phyloP scores from a whole-genome alignment of 2,797 vertebrate species.

The Muscicapa striata region DNA sequence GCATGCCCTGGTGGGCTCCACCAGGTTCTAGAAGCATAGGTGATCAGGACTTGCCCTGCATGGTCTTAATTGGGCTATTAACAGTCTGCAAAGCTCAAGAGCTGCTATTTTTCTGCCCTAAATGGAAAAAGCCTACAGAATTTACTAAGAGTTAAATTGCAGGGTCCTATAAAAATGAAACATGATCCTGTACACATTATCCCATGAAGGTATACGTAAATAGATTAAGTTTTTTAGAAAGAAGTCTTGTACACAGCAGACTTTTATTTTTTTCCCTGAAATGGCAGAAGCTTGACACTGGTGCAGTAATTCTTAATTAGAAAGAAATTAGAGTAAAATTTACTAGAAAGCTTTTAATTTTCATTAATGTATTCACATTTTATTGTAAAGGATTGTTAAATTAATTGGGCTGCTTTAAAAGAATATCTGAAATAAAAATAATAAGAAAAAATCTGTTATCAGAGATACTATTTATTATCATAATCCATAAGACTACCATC shows the following conservation, averaged over 20 bases:
- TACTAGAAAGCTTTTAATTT: not conserved
- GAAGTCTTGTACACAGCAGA: not conserved
- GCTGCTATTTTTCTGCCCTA: not conserved
- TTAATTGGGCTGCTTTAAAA: not conserved
- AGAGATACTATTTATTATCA: not conserved
- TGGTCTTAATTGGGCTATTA: not conserved
- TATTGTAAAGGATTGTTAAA: not conserved
- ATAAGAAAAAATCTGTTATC: not conserved
- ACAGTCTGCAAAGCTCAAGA: not conserved
- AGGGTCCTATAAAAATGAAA: constrained; percentile 9
- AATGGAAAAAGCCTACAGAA: not conserved
- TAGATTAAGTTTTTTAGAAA: not conserved
- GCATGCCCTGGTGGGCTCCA: not conserved
- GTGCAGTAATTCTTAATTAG: not conserved
- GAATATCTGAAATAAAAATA: not conserved
- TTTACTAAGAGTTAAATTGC: not conserved
- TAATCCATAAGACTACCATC: not conserved
- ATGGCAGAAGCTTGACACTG: not conserved
- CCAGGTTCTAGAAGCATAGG: not conserved
- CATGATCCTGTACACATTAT: not conserved
- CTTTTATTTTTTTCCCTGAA: not conserved
- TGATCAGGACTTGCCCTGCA: not conserved
- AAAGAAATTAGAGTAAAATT: not conserved
- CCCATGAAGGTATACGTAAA: not conserved
- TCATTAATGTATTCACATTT: not conserved